Conservation (phyloP, 2,888 invertebrate species). For the Cordylochernes scorpioides region DNA sequence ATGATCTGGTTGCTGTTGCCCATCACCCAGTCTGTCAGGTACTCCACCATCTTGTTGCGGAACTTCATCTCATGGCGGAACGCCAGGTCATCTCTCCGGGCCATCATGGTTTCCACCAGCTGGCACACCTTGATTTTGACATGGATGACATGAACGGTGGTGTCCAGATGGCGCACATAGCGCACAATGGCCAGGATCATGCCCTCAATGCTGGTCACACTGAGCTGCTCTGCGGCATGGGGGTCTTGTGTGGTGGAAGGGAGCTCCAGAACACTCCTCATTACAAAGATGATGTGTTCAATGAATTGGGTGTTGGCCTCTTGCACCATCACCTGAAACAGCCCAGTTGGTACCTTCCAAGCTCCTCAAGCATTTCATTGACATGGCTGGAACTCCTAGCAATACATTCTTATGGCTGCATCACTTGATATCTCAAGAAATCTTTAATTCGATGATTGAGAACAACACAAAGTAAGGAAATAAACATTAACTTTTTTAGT, state of each 20-base stretch:
- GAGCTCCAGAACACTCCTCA: conserved; percentile 81
- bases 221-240: conserved; percentile 58
- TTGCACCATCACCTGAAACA: conserved; percentile 46
- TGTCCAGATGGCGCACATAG: conserved; percentile 79
- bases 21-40: conserved; percentile 83
- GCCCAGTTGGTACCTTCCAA: too few species aligned
- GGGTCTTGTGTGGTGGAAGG: conserved; percentile 43
- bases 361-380: too few species aligned
- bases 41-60: conserved; percentile 86
- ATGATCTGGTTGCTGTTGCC: conserved; percentile 74
- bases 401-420: too few species aligned
- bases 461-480: too few species aligned
- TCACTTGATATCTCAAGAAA: too few species aligned
- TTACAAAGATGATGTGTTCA: conserved; percentile 87
- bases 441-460: too few species aligned
- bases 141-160: conserved; percentile 71
- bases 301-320: conserved; percentile 87
- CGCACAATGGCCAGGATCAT: conserved; percentile 83
- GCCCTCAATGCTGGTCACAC: conserved; percentile 78
- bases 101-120: conserved; percentile 89
- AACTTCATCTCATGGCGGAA: conserved; percentile 97
- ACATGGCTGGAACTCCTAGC: too few species aligned
- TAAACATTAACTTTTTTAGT: too few species aligned
- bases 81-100: conserved; percentile 68
- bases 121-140: conserved; percentile 89